These are phyloP conservation scores for Dinothrombium tinctorium DNA, from an alignment of 1,140 invertebrate species.

Conservation along the genomic window DNA sequence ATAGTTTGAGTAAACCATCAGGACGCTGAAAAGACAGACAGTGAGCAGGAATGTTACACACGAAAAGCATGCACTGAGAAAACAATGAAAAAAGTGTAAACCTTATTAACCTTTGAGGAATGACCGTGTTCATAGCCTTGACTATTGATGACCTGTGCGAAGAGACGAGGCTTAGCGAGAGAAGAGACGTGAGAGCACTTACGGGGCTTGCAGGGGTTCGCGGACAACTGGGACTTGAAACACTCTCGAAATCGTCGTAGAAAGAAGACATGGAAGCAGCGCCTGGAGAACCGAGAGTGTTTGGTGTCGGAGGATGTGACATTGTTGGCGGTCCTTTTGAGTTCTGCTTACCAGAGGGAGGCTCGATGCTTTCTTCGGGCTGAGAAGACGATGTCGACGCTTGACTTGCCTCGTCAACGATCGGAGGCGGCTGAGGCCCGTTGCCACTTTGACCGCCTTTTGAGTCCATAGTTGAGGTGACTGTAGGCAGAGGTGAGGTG, in stretches of 20 bases:
- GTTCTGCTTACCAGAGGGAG: no score
- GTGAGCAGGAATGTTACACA: no score
- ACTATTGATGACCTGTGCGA: no score
- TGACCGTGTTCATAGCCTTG: no score
- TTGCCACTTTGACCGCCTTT: constrained; percentile 13
- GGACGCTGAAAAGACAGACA: no score
- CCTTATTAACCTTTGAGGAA: no score
- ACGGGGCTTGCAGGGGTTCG: constrained; percentile 68
- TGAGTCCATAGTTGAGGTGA: constrained; percentile 15
- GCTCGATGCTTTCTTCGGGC: constrained; percentile 14
- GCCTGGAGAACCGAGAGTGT: constrained; percentile 46
- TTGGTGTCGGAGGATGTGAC: constrained; percentile 41
- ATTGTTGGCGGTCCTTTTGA: constrained; percentile 6
- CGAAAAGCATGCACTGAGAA: no score
- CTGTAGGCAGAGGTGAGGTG: constrained; percentile 17
- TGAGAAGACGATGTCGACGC: constrained; percentile 16
- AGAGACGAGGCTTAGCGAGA: no score
- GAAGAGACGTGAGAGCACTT: no score
- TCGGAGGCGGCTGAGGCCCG: constrained; percentile 15
- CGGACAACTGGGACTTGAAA: constrained; percentile 44
- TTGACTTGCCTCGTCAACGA: constrained; percentile 17
- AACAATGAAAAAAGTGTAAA: no score
- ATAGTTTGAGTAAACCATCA: constrained; percentile 17
- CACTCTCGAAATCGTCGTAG: constrained; percentile 70
- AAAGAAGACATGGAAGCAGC: constrained; percentile 44